A percentile compares a stretch with the other conserved stretches of the same genome.
Conservation (phyloP, 2,113 vertebrate species). For the Sialia sialis region DNA sequence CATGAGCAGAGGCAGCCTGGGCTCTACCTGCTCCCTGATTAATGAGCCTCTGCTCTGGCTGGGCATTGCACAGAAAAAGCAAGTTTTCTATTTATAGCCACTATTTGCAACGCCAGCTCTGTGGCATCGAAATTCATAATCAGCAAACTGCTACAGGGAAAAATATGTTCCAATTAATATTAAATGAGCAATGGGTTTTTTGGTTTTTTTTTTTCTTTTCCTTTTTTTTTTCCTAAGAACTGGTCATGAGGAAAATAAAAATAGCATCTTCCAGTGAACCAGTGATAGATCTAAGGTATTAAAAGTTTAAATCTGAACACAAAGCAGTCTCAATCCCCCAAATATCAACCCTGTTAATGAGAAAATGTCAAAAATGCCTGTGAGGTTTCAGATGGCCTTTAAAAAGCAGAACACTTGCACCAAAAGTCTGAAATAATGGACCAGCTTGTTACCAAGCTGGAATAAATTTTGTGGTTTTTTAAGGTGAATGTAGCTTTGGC, state of each 20-base stretch:
- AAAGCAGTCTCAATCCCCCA: neutral
- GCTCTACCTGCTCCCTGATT: neutral
- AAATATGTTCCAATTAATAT: conserved; percentile 9
- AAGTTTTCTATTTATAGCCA: neutral
- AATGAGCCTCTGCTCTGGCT: neutral
- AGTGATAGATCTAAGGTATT: neutral
- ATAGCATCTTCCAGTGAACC: neutral
- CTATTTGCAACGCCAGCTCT: neutral
- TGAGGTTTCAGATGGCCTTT: conserved; percentile 41
- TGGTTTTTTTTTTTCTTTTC: neutral
- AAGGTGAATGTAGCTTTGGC: conserved; percentile 25
- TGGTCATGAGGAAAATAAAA: conserved; percentile 11
- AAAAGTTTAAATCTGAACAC: neutral
- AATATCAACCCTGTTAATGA: neutral
- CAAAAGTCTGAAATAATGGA: neutral
- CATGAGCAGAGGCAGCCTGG: neutral
- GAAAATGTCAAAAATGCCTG: conserved; percentile 45
- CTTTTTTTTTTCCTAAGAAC: neutral
- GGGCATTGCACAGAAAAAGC: neutral
- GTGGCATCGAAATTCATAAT: neutral
- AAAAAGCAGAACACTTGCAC: neutral
- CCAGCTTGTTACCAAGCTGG: neutral
- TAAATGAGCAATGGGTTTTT: neutral
- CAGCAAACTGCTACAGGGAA: conserved; percentile 7
- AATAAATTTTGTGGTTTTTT: neutral